Percentiles rank a stretch among this genome's conserved stretches.
Evolutionary conservation across 1,140 invertebrate genomes (phyloP).

Genomic region (Drosophila neocordata): DNA sequence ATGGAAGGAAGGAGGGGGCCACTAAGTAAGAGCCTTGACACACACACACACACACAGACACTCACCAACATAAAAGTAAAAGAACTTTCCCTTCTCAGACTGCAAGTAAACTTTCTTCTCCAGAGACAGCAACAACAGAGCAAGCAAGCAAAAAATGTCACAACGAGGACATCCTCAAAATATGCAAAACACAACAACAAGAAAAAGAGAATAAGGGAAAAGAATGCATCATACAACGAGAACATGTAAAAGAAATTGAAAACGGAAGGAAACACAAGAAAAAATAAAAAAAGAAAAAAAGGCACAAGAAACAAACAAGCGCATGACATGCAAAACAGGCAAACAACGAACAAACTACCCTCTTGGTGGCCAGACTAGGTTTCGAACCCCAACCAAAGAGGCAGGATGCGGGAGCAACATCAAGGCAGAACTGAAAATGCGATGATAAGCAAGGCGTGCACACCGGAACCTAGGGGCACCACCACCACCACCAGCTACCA

Average conservation of each 20-base stretch:
- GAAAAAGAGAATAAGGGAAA: constrained; percentile 29
- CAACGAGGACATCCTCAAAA: constrained; percentile 51
- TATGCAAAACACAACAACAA: constrained; percentile 50
- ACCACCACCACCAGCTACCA: constrained; percentile 3
- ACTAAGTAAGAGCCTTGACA: constrained; percentile 49
- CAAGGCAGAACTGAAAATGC: constrained; percentile 63
- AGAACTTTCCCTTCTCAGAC: background rate
- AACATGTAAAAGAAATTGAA: constrained; percentile 71
- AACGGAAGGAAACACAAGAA: constrained; percentile 69
- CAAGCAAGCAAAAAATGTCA: constrained; percentile 53
- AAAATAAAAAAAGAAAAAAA: constrained; percentile 40
- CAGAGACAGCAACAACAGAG: constrained; percentile 33
- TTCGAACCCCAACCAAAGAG: constrained; percentile 3
- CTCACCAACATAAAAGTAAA: no score
- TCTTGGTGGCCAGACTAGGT: background rate
- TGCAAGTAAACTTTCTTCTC: constrained; percentile 18
- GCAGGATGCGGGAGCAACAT: constrained; percentile 18
- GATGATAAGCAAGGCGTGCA: constrained; percentile 73
- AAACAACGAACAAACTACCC: constrained; percentile 44
- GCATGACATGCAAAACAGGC: constrained; percentile 76
- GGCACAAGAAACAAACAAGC: constrained; percentile 70
- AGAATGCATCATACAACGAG: constrained; percentile 25
- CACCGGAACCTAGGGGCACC: constrained; percentile 54
- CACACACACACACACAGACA: constrained; percentile 21
- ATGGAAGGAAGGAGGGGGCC: no score